phyloP scores from a whole-genome alignment of 2,888 invertebrate species.

The Dryocosmus kuriphilus region DNA sequence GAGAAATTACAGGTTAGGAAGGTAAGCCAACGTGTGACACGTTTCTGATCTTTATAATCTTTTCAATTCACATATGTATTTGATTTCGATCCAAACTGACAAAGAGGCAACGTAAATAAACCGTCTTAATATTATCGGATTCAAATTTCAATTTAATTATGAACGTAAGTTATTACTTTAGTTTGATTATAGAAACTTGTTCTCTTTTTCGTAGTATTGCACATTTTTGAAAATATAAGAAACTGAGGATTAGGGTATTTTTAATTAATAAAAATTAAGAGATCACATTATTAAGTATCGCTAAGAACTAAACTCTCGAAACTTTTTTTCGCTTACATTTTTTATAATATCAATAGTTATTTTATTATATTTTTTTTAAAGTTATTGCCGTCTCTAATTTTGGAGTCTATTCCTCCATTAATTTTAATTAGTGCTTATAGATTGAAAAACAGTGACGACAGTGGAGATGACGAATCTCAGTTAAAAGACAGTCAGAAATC shows the following conservation, averaged over 20 bases:
- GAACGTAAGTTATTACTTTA: too few relatives aligned
- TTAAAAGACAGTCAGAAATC: slow-evolving; percentile 76
- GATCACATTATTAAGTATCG: too few relatives aligned
- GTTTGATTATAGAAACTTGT: too few relatives aligned
- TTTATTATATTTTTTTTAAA: background rate
- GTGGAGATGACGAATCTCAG: slow-evolving; percentile 82
- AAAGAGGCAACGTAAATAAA: background rate
- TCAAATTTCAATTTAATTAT: background rate
- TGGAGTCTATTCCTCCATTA: background rate
- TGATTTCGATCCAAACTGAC: background rate
- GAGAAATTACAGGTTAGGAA: background rate
- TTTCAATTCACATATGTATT: background rate
- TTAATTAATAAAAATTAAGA: too few relatives aligned
- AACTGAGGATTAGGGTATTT: too few relatives aligned
- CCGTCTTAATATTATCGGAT: background rate
- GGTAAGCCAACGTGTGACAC: too few relatives aligned
- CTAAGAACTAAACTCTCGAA: too few relatives aligned
- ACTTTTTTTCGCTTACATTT: too few relatives aligned
- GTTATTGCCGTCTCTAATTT: background rate
- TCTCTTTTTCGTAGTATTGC: too few relatives aligned
- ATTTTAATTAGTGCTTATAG: slow-evolving; percentile 70
- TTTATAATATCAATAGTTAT: background rate
- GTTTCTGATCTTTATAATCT: too few relatives aligned
- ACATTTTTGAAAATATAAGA: too few relatives aligned
- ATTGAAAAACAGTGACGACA: slow-evolving; percentile 82